phyloP scores from a whole-genome alignment of 1,140 invertebrate species.

The Halictus rubicundus region DNA sequence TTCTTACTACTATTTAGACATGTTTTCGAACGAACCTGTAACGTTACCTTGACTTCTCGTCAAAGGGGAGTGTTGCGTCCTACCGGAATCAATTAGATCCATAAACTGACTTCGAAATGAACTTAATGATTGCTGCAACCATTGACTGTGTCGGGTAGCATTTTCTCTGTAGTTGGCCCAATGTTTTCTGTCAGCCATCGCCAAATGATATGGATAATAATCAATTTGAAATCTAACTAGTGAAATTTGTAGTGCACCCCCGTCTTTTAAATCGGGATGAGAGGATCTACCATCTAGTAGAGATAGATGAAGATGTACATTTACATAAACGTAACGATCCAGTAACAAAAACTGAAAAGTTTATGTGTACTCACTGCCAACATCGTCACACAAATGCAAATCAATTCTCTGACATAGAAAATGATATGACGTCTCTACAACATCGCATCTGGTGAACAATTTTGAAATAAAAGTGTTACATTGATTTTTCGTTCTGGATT shows the following conservation, averaged over 20 bases:
- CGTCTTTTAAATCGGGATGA: constrained; percentile 91
- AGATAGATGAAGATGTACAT: constrained; percentile 9
- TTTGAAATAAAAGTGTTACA: constrained; percentile 81
- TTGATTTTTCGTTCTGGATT: constrained; percentile 79
- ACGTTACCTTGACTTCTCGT: constrained; percentile 76
- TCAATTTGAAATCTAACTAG: constrained; percentile 95
- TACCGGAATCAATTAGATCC: constrained; percentile 83
- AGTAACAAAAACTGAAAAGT: constrained; percentile 22
- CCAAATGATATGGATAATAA: constrained; percentile 98
- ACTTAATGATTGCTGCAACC: constrained; percentile 87
- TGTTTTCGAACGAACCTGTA: constrained; percentile 54
- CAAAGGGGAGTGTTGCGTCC: constrained; percentile 82
- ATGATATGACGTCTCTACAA: constrained; percentile 98
- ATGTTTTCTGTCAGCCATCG: constrained; percentile 91
- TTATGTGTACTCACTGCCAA: constrained; percentile 84
- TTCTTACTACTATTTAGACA: background rate
- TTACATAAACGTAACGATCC: background rate
- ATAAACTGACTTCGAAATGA: constrained; percentile 85
- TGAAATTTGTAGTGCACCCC: constrained; percentile 96
- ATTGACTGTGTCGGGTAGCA: constrained; percentile 86
- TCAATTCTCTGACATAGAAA: constrained; percentile 96
- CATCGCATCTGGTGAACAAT: constrained; percentile 94
- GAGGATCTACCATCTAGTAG: constrained; percentile 88
- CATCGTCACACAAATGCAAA: constrained; percentile 98
- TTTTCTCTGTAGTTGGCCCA: constrained; percentile 90